Evolutionary conservation across 2,113 vertebrate genomes (phyloP), one percentile per base, ranked within the genome.

Genomic region (Columba janthina): DNA sequence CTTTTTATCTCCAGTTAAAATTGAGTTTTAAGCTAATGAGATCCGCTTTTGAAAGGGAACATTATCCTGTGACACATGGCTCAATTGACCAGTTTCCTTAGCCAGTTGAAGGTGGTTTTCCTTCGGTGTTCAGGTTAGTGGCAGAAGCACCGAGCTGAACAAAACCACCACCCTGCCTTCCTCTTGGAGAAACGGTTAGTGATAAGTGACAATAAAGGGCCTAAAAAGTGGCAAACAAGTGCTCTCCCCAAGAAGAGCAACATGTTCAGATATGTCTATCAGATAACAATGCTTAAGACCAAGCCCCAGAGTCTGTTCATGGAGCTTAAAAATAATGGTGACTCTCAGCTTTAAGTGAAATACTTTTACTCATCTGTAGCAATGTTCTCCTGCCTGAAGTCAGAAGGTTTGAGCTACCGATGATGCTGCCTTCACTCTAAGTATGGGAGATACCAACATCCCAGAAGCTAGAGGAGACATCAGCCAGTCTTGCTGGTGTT

Each of bases 321-420:
- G 21, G 64, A 74, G 57, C 72, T 87, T 75, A 69, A 84, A 92
- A 92, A 84, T 44, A 71, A 57, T 54, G 57, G 60, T 73, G 83
- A 81, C 79, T 94, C 96, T 94, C 96, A 90, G 56, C 51, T 86
- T 21, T 29, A 77, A 53, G 51, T 91, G 79, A 89, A 95, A 92
- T 40, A 60, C 42, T 81, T 56, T 81, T 56, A 54, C 64, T 72
- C 16, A 76, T 36, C 73, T 6, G 8, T 14, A 61, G 64, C 6
- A 22, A 44, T 83, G 44, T 36, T 34, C 53, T 79, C 82, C 46
- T 64, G 64, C 75, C 88, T 56, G 50, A 40, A 66, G 42, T 34
- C 83, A 92, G 72, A 50, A 83, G 57, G 62, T 32, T 72, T 56
- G 57, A 74, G 69, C 60, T 80, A 70, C 51, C 2, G 0, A 25